These are phyloP conservation scores for Alfaro cultratus DNA, from an alignment of 2,797 vertebrate species.

Conservation along the genomic window DNA sequence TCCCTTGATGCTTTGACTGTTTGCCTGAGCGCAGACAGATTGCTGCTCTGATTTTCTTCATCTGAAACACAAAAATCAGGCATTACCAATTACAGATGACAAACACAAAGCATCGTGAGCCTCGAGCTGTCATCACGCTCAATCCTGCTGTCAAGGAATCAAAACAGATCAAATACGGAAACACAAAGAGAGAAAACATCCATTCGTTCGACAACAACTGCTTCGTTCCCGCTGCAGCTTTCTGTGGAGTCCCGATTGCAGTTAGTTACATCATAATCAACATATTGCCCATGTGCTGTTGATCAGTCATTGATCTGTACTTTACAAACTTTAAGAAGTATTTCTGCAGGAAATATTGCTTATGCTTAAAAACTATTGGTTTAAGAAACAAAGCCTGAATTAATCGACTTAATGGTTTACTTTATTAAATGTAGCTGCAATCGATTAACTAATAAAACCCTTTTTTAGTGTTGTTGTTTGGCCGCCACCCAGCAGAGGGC, in stretches of 20 bases:
- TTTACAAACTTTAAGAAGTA: constrained; percentile 1
- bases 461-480: too few relatives aligned
- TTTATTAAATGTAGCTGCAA: too few relatives aligned
- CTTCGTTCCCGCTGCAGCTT: constrained; percentile 39
- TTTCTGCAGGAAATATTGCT: not conserved
- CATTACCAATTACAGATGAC: constrained; percentile 70
- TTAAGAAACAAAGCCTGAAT: not conserved
- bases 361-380: not conserved
- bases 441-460: too few relatives aligned
- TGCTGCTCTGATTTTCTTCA: constrained; percentile 52
- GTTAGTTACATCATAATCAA: constrained; percentile 55
- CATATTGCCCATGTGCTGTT: constrained; percentile 7
- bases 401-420: too few relatives aligned
- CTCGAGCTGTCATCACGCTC: constrained; percentile 61
- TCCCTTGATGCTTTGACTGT: constrained; percentile 58
- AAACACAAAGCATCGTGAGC: constrained; percentile 43
- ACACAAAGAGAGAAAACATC: constrained; percentile 27
- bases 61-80: constrained; percentile 67
- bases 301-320: constrained; percentile 13
- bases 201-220: constrained; percentile 32
- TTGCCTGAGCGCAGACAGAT: constrained; percentile 56
- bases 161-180: constrained; percentile 71
- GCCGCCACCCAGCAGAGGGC: too few relatives aligned
- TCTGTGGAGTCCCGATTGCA: constrained; percentile 54
- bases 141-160: constrained; percentile 68